Conservation (phyloP, 1,140 invertebrate species). For the Thaumetopoea pityocampa region DNA sequence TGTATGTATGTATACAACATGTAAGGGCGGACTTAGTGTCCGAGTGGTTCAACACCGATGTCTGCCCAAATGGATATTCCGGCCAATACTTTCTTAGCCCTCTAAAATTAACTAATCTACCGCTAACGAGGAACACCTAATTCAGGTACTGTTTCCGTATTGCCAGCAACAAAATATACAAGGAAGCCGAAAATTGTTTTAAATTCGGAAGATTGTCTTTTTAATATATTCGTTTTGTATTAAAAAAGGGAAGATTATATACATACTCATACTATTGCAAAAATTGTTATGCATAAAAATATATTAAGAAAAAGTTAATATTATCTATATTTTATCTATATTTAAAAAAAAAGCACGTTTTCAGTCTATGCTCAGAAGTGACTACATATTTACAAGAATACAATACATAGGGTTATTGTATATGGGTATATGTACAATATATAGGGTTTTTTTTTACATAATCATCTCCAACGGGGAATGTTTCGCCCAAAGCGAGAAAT, state of each 20-base stretch:
- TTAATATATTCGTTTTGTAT: background rate
- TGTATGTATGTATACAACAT: too few species aligned
- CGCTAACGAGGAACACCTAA: background rate
- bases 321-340: constrained; percentile 7
- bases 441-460: constrained; percentile 3
- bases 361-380: constrained; percentile 14
- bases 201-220: too few species aligned
- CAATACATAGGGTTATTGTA: background rate
- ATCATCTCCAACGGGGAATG: too few species aligned
- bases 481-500: too few species aligned
- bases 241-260: background rate
- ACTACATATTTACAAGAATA: constrained; percentile 13
- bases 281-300: too few species aligned
- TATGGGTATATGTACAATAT: constrained; percentile 6
- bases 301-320: background rate
- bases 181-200: background rate
- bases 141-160: background rate
- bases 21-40: too few species aligned
- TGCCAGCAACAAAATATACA: background rate
- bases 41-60: too few species aligned
- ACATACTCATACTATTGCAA: background rate
- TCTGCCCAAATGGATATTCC: too few species aligned
- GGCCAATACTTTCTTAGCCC: too few species aligned
- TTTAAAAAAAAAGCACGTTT: constrained; percentile 15
- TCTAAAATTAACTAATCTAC: too few species aligned